A percentile compares a stretch with the other conserved stretches of the same genome.
phyloP scores from a whole-genome alignment of 2,113 vertebrate genomes.

The Centropus bengalensis region DNA sequence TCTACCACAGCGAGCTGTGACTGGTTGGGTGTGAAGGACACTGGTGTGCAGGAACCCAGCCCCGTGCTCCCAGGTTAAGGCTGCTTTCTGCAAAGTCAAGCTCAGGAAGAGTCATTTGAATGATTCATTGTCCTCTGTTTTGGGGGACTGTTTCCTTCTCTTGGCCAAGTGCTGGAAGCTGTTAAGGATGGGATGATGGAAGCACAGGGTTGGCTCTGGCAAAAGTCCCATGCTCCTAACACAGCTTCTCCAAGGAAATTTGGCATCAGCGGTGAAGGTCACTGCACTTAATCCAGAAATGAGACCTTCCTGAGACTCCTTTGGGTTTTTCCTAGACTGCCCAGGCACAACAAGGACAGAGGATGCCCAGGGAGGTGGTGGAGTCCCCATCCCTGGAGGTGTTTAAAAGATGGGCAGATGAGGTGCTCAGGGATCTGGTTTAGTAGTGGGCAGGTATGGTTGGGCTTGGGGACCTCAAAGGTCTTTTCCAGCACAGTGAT shows the following conservation, averaged over 20 bases:
- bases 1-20: background rate
- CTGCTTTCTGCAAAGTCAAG: background rate
- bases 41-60: background rate
- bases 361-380: no score
- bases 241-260: background rate
- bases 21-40: accelerated
- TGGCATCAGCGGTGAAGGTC: background rate
- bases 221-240: background rate
- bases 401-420: no score
- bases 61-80: background rate
- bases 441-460: no score
- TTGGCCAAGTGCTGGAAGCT: background rate
- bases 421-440: no score
- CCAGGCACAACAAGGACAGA: background rate
- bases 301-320: background rate
- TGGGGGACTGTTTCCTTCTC: background rate
- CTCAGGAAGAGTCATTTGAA: background rate
- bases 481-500: no score
- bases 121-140: background rate
- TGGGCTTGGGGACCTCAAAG: no score
- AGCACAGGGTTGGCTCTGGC: background rate
- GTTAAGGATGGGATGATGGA: background rate
- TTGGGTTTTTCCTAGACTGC: background rate
- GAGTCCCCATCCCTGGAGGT: no score
- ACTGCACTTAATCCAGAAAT: no score